Base-by-base conservation (phyloP, 2,888 invertebrate genomes). In the Xanthorhoe spadicearia region DNA sequence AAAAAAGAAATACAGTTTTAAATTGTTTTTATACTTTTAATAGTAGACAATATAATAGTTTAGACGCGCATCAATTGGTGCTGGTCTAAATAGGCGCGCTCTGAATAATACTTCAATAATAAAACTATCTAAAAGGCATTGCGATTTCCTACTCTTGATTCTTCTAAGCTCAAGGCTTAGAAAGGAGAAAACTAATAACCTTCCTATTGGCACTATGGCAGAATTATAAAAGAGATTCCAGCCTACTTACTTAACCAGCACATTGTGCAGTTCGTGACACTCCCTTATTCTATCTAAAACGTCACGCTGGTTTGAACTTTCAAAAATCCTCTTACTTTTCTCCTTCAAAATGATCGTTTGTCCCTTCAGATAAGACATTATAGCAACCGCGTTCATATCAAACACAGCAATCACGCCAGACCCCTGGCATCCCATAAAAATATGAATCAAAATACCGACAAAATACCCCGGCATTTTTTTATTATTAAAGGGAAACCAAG, bases 401-500 rank as follows among this genome's bases (percentile, higher is more conserved):
- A 81, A 89, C 0, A 67, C 76, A 5, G 84, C 85, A 28, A 88
- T n/a, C 0, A 84, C 67, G 13, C 81, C 84, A 17, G 83, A 68
- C 0, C 87, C 88, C 60, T 85, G 81, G 3, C 66, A 73, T 0
- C 77, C 75, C 77, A 88, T 80, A 1, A 74, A 2, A 0, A 84
- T 64, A n/a, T 90, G 86, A 17, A 85, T 43, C 5, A 79, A 19
- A 43, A 81, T 64, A 3, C 82, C 79, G n/a, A 74, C 71, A 0
- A 79, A 48, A 70, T 86, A 89, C 1, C 88, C 90, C 0, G 88
- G 85, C 75, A 83, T 79, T 61, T 78, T 79, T 0, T 73, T 80
- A 43, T 82, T 81, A 69, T 90, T 81, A 66, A 89, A 88, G 0
- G 91, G 90, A 64, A 87, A 86, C 90, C 90, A 90, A 1, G 86